Percentiles rank a stretch among this genome's conserved stretches.
These are phyloP conservation scores for Trissoscelio sp. DNA, from an alignment of 2,888 invertebrate genomes.

Conservation along the genomic window DNA sequence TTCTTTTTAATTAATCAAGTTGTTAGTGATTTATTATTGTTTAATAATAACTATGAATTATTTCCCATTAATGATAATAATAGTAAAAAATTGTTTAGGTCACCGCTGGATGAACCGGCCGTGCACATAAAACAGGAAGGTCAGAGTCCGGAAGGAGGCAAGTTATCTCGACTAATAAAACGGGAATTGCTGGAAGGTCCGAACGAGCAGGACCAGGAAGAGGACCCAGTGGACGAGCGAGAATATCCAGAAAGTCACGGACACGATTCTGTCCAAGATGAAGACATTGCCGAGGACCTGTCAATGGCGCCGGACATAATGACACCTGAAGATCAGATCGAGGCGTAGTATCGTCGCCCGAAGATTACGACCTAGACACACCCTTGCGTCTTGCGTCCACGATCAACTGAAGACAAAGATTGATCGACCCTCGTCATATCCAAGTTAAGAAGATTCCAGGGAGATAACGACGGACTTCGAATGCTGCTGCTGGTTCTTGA, in stretches of 20 bases:
- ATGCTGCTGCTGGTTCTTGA: neutral
- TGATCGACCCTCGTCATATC: slow-evolving; percentile 70
- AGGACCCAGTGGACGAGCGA: slow-evolving; percentile 78
- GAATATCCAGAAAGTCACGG: slow-evolving; percentile 80
- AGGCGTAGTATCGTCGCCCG: slow-evolving; percentile 79
- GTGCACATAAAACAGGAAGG: slow-evolving; percentile 81
- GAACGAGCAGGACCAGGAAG: slow-evolving; percentile 78
- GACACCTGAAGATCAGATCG: slow-evolving; percentile 81
- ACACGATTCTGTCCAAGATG: slow-evolving; percentile 81
- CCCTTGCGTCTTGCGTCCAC: neutral
- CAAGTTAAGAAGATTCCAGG: slow-evolving; percentile 38
- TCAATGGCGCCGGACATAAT: slow-evolving; percentile 82
- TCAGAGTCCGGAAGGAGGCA: slow-evolving; percentile 81
- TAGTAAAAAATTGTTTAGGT: slow-evolving; percentile 73
- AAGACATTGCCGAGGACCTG: slow-evolving; percentile 81
- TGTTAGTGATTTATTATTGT: too few species aligned
- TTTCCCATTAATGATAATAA: too few species aligned
- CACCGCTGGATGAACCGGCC: slow-evolving; percentile 82
- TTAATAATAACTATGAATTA: too few species aligned
- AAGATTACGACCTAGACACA: neutral
- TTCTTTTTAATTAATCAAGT: too few species aligned
- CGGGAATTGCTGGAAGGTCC: slow-evolving; percentile 80
- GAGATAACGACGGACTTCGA: neutral
- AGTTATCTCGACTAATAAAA: slow-evolving; percentile 82
- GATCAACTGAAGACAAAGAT: slow-evolving; percentile 7